Evolutionary conservation across 2,888 invertebrate species (phyloP), one percentile per base, ranked within the genome.

Genomic region (Acleris sparsana): DNA sequence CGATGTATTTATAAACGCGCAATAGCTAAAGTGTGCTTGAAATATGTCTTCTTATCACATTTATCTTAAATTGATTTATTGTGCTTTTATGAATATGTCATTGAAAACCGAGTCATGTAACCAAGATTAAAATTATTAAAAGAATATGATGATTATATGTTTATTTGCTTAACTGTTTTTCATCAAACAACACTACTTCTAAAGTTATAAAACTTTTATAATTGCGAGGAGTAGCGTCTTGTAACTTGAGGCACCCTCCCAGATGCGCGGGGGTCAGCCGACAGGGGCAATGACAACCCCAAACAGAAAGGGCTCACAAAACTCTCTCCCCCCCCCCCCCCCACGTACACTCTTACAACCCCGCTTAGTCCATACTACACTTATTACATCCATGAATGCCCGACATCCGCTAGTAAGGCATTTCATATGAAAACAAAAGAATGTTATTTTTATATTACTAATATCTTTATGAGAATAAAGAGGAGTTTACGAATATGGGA

Each of bases 211-310:
- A 53, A 9, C 29, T 29, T 29, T 29, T 7, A 46, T n/a, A 49
- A 29, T 44, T 29, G 6, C 43, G 7, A 7, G 29, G 25, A 25
- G 20, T 16, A 43, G 16, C 17, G 29, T 62, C 80, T 82, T 73
- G 62, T 82, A 73, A 74, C 84, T 88, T 87, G 81, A 62, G 64
- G 82, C 85, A 73, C 66, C 73, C 75, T 73, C 73, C 78, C 13
- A 33, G 80, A 74, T 75, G 74, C 70, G 77, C 78, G 77, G 86
- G 89, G 87, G 86, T 87, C 88, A 88, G 80, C 86, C 80, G 81
- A 83, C 74, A 86, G 88, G 86, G 78, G 83, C 85, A 84, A 80
- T 85, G 88, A 88, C 89, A 87, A 86, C 90, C 89, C 89, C 82
- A 88, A 87, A 87, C 82, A 84, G 83, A 84, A 88, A 88, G 87